phyloP scores from a whole-genome alignment of 23 tunicate species.

The Ciona savignyi region DNA sequence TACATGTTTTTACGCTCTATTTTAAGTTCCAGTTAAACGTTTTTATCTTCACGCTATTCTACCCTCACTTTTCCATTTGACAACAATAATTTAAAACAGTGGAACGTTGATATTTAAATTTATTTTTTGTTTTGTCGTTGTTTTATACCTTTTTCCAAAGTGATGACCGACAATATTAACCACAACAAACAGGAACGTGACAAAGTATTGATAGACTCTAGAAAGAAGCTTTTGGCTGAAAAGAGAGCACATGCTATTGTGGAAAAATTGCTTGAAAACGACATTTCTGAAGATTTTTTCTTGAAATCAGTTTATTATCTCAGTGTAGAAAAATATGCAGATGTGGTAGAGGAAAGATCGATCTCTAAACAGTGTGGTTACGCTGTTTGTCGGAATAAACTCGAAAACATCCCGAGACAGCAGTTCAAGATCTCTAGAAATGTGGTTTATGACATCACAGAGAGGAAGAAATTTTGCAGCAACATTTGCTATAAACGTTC shows the following conservation, averaged over 20 bases:
- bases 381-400: not conserved
- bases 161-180: not conserved
- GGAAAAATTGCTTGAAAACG: not conserved
- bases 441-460: not conserved
- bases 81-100: too few relatives aligned
- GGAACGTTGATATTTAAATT: too few relatives aligned
- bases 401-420: not conserved
- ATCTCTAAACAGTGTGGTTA: not conserved
- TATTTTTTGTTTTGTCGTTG: too few relatives aligned
- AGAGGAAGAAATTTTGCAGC: not conserved
- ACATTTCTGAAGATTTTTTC: not conserved
- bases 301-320: not conserved
- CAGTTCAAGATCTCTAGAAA: not conserved
- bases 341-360: not conserved
- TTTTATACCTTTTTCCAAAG: too few relatives aligned
- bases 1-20: too few relatives aligned
- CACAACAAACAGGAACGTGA: not conserved
- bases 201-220: not conserved
- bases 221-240: not conserved
- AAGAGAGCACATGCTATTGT: not conserved
- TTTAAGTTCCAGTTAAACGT: too few relatives aligned
- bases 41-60: too few relatives aligned
- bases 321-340: not conserved
- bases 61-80: too few relatives aligned
- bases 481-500: not conserved